Conservation (phyloP, 2,888 invertebrate genomes). For the Ennomos erosarius region DNA sequence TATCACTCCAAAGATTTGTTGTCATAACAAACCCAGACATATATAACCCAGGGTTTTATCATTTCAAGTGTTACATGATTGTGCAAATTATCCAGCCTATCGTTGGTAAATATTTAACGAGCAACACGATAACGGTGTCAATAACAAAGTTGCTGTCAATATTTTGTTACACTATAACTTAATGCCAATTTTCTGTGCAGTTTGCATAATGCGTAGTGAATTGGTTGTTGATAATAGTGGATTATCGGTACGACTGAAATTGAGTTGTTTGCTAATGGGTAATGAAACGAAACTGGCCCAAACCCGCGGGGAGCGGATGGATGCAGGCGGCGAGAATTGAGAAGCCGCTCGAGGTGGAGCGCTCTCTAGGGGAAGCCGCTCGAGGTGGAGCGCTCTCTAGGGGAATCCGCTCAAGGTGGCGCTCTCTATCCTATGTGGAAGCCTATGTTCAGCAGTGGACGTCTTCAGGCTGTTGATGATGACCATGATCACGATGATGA, state of each 20-base stretch:
- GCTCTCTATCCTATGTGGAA: too few relatives aligned
- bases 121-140: slow-evolving; percentile 14
- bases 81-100: slow-evolving; percentile 17
- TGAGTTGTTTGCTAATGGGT: neutral
- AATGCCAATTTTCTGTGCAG: slow-evolving; percentile 11
- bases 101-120: slow-evolving; percentile 21
- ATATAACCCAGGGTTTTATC: slow-evolving; percentile 15
- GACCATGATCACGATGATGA: too few relatives aligned
- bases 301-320: too few relatives aligned
- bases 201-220: slow-evolving; percentile 16
- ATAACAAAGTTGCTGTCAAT: slow-evolving; percentile 7
- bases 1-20: slow-evolving; percentile 7
- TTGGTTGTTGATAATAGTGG: slow-evolving; percentile 1
- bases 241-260: neutral
- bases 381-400: too few relatives aligned
- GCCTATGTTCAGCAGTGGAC: too few relatives aligned
- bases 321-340: too few relatives aligned
- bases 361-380: too few relatives aligned
- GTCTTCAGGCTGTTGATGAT: too few relatives aligned
- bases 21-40: slow-evolving; percentile 23
- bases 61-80: slow-evolving; percentile 19
- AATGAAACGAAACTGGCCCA: too few relatives aligned
- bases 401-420: too few relatives aligned
- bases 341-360: too few relatives aligned
- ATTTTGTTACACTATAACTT: neutral